These are phyloP conservation scores for Stegodyphus dumicola DNA, from an alignment of 1,140 invertebrate species.

Conservation along the genomic window DNA sequence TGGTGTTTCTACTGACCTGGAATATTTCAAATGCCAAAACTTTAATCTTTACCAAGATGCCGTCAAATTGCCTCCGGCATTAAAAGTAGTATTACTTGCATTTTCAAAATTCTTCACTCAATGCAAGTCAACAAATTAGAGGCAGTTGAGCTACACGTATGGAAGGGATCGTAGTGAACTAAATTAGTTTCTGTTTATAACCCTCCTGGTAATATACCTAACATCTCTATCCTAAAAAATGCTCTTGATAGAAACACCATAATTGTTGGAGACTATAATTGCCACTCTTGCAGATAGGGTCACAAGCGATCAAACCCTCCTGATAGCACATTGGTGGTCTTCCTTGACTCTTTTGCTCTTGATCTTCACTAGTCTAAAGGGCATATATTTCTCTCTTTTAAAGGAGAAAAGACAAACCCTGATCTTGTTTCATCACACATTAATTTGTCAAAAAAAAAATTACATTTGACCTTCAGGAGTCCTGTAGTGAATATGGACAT, in stretches of 20 bases:
- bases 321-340: not conserved
- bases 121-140: slow-evolving; percentile 28
- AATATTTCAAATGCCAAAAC: slow-evolving; percentile 4
- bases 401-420: slow-evolving; percentile 32
- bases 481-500: slow-evolving; percentile 25
- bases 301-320: slow-evolving; percentile 6
- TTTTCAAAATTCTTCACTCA: slow-evolving; percentile 15
- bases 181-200: slow-evolving; percentile 36
- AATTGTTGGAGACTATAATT: slow-evolving; percentile 34
- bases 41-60: slow-evolving; percentile 21
- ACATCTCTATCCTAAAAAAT: not conserved
- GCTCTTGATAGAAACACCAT: slow-evolving; percentile 27
- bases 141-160: slow-evolving; percentile 13
- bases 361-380: not conserved
- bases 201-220: not conserved
- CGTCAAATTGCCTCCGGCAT: slow-evolving; percentile 34
- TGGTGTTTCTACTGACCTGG: slow-evolving; percentile 16
- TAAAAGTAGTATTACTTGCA: slow-evolving; percentile 10
- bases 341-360: slow-evolving; percentile 9
- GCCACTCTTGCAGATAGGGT: slow-evolving; percentile 18
- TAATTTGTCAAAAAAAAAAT: slow-evolving; percentile 4
- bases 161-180: not conserved
- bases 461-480: slow-evolving; percentile 19
- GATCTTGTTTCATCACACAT: not conserved
- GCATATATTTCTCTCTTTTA: slow-evolving; percentile 20